Evolutionary conservation across 2,797 vertebrate species (phyloP).

Genomic region (Sebastes cheni): DNA sequence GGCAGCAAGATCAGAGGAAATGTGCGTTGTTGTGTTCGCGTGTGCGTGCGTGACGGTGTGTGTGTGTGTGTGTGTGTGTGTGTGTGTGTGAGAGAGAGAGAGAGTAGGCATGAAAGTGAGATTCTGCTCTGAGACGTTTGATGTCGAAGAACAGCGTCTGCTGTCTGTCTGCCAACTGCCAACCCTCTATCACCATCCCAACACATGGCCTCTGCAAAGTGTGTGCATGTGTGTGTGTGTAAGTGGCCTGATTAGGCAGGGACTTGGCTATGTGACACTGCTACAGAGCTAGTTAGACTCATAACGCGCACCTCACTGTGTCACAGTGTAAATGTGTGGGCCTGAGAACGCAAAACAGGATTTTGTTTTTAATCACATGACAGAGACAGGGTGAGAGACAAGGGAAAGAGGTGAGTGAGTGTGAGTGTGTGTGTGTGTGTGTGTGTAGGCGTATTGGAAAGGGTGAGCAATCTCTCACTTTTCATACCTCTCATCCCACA

Average conservation of each 20-base stretch:
- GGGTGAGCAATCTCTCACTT: slow-evolving; percentile 75
- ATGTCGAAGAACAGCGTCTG: slow-evolving; percentile 83
- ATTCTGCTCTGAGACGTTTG: slow-evolving; percentile 82
- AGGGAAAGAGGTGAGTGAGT: slow-evolving; percentile 38
- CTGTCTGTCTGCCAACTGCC: slow-evolving; percentile 83
- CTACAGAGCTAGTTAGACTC: slow-evolving; percentile 69
- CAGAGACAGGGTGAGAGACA: slow-evolving; percentile 39
- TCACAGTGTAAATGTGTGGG: slow-evolving; percentile 65
- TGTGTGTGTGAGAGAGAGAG: neutral
- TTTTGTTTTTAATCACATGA: slow-evolving; percentile 67
- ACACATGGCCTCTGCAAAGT: slow-evolving; percentile 81
- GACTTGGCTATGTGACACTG: slow-evolving; percentile 70
- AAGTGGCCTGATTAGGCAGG: slow-evolving; percentile 72
- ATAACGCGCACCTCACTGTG: slow-evolving; percentile 60
- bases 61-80: slow-evolving; percentile 16
- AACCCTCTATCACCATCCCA: slow-evolving; percentile 83
- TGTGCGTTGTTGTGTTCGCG: slow-evolving; percentile 66
- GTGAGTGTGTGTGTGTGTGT: neutral
- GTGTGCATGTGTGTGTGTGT: slow-evolving; percentile 36
- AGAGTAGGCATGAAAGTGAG: slow-evolving; percentile 80
- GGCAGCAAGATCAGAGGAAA: slow-evolving; percentile 79
- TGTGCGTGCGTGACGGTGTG: slow-evolving; percentile 16
- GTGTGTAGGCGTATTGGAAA: slow-evolving; percentile 55
- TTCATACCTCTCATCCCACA: slow-evolving; percentile 73
- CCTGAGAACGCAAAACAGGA: slow-evolving; percentile 61